Percentiles rank a stretch among this genome's conserved stretches.
These are phyloP conservation scores for Morelia viridis DNA, from an alignment of 2,797 vertebrate genomes.

Conservation along the genomic window DNA sequence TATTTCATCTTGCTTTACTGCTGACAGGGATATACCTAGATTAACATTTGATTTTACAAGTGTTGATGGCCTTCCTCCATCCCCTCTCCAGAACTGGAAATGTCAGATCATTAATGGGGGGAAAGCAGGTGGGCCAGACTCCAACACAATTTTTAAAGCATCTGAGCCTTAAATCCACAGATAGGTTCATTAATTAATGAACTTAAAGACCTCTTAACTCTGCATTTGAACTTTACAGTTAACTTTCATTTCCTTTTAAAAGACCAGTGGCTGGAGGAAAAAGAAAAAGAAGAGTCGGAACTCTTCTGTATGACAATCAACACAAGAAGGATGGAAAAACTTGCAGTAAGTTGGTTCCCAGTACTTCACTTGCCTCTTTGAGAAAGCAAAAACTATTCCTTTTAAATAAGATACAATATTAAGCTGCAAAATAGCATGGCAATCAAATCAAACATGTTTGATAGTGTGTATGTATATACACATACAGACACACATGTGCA, in stretches of 20 bases:
- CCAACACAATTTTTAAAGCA: neutral
- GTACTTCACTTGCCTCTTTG: constrained; percentile 44
- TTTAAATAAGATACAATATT: constrained; percentile 78
- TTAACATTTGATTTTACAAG: constrained; percentile 23
- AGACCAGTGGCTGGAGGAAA: constrained; percentile 46
- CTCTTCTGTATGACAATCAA: neutral
- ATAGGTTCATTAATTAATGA: neutral
- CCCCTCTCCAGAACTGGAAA: neutral
- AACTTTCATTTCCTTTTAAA: constrained; percentile 62
- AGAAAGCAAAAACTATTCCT: constrained; percentile 67
- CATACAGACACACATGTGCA: constrained; percentile 76
- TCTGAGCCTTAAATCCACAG: constrained; percentile 7
- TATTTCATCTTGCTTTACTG: constrained; percentile 11
- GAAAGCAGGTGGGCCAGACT: neutral
- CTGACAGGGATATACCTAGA: neutral
- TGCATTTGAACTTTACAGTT: neutral
- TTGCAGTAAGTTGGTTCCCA: neutral
- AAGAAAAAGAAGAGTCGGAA: neutral
- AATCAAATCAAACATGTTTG: constrained; percentile 76
- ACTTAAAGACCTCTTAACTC: neutral
- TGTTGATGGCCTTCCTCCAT: constrained; percentile 3
- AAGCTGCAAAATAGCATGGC: constrained; percentile 76
- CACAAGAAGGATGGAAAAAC: neutral
- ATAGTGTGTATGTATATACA: constrained; percentile 74
- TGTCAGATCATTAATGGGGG: constrained; percentile 9